Percentiles rank a stretch among this genome's conserved stretches.
phyloP scores from a whole-genome alignment of 2,888 invertebrate genomes.

The Eupithecia centaureata region DNA sequence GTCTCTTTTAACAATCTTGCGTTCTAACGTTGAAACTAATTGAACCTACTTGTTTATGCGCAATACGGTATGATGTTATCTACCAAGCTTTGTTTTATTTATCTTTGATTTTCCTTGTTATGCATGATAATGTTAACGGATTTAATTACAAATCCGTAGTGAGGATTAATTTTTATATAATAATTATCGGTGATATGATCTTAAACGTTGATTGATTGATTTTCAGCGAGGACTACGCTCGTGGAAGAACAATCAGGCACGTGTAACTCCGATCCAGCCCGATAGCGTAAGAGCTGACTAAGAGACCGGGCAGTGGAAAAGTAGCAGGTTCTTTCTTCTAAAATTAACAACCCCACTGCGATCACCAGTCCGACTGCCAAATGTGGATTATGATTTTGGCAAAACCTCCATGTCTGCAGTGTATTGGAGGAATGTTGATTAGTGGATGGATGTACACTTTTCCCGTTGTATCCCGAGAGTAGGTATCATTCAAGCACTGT shows the following conservation, averaged over 20 bases:
- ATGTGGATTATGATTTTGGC: background rate
- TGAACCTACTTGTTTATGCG: constrained; percentile 2
- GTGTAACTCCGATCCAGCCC: background rate
- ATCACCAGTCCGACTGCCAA: background rate
- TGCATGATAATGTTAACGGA: background rate
- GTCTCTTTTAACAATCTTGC: background rate
- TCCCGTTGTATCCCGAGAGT: background rate
- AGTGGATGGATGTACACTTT: background rate
- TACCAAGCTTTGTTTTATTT: background rate
- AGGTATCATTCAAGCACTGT: background rate
- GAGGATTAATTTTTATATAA: background rate
- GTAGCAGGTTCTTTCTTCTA: background rate
- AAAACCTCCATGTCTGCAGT: too few species aligned
- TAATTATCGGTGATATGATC: background rate
- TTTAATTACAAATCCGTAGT: background rate
- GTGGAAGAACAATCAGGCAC: background rate
- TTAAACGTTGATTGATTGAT: constrained; percentile 10
- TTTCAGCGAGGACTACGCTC: background rate
- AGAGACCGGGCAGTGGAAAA: background rate
- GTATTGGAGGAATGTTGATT: too few species aligned
- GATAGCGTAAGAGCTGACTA: background rate
- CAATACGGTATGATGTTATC: background rate
- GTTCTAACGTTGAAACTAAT: background rate
- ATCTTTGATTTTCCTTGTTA: background rate
- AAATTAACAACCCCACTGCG: too few species aligned